phyloP scores from a whole-genome alignment of 92 coral and sea anemone species.

The Phenganax subtilis region DNA sequence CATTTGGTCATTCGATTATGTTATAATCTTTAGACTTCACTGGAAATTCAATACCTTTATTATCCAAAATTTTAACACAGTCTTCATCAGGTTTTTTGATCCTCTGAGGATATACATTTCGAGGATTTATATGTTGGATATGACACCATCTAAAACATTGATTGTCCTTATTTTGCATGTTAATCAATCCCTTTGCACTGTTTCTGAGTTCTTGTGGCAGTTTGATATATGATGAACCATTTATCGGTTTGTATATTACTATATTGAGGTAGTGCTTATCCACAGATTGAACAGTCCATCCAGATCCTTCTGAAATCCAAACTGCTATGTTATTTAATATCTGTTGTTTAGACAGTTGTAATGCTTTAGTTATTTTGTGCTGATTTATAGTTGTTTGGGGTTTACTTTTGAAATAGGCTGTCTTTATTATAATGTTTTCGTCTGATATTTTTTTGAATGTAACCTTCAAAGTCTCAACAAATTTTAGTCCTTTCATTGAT shows the following conservation, averaged over 20 bases:
- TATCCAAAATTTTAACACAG: conserved; percentile 5
- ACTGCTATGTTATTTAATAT: conserved; percentile 16
- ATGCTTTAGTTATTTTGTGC: neutral
- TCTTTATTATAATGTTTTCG: neutral
- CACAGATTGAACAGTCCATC: conserved; percentile 26
- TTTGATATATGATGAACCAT: no score
- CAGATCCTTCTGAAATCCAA: conserved; percentile 40
- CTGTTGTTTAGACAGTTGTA: conserved; percentile 18
- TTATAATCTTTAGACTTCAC: neutral
- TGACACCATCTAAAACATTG: conserved; percentile 49
- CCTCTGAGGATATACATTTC: conserved; percentile 29
- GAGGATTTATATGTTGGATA: conserved; percentile 27
- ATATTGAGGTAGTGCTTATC: conserved; percentile 18
- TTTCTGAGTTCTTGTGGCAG: no score
- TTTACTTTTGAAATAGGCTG: conserved; percentile 23
- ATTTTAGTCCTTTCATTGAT: conserved; percentile 13
- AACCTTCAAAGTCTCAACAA: conserved; percentile 1
- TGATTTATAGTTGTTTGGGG: conserved; percentile 16
- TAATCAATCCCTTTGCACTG: conserved; percentile 32
- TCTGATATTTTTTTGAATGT: neutral
- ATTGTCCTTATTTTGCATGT: conserved; percentile 32
- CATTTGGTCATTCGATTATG: conserved; percentile 40
- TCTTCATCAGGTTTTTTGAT: conserved; percentile 33
- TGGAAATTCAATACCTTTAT: conserved; percentile 35
- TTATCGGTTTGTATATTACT: no score